phyloP scores from a whole-genome alignment of 2,113 vertebrate genomes.

The Gymnobelideus leadbeateri region DNA sequence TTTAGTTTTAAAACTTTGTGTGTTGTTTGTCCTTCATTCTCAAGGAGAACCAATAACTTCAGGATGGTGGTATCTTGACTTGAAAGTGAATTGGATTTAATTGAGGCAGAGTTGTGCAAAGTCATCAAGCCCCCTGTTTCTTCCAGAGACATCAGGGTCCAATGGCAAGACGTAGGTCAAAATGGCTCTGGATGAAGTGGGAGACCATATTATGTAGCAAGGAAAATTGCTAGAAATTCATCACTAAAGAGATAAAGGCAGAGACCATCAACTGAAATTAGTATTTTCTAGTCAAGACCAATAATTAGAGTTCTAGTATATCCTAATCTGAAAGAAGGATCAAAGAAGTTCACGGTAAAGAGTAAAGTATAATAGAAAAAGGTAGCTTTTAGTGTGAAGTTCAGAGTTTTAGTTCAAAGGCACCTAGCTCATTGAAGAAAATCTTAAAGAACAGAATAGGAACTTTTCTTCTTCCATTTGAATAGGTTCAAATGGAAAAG shows the following conservation, averaged over 20 bases:
- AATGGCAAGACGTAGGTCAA: no score
- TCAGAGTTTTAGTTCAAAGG: background rate
- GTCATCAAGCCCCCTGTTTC: no score
- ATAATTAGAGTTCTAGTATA: background rate
- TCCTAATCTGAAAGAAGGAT: background rate
- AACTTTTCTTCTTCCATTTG: background rate
- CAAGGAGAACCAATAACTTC: no score
- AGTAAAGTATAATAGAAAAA: background rate
- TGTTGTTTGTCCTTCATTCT: no score
- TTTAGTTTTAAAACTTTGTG: background rate
- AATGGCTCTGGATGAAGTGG: no score
- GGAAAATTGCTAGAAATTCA: background rate
- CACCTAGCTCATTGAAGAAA: background rate
- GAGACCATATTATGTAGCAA: background rate
- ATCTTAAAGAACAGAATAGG: background rate
- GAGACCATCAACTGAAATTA: background rate
- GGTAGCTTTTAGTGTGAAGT: background rate
- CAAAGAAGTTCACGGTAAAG: background rate
- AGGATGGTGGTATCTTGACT: no score
- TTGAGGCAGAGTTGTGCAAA: no score
- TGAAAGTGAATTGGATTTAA: no score
- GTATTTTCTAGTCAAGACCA: background rate
- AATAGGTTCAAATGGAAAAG: background rate
- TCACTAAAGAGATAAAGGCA: background rate
- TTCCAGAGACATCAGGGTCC: no score